A percentile compares a stretch with the other conserved stretches of the same genome.
These are phyloP conservation scores for Spilarctia lutea DNA, from an alignment of 2,888 invertebrate species.

Conservation along the genomic window DNA sequence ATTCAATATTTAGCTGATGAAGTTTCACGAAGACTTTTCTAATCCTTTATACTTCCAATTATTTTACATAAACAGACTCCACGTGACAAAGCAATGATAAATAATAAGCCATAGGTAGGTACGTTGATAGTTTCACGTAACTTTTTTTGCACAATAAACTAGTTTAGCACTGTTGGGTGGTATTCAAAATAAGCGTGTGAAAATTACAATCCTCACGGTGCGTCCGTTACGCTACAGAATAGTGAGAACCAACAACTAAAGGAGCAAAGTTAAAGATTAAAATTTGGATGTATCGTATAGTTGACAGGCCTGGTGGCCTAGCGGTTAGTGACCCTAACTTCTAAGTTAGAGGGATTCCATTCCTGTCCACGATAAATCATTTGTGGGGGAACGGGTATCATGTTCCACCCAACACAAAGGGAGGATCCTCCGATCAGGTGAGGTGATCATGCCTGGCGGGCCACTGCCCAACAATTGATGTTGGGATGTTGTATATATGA, in stretches of 20 bases:
- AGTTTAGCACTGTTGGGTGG: constrained; percentile 1
- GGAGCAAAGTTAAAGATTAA: neutral
- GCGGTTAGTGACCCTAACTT: too few relatives aligned
- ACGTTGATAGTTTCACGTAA: constrained; percentile 3
- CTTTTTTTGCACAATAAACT: neutral
- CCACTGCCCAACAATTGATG: too few relatives aligned
- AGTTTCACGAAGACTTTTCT: too few relatives aligned
- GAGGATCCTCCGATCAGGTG: too few relatives aligned
- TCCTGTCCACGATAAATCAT: too few relatives aligned
- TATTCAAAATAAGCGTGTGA: constrained; percentile 3
- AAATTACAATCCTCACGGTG: neutral
- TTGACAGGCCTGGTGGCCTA: neutral
- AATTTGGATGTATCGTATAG: neutral
- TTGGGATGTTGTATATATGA: too few relatives aligned
- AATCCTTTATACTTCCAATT: neutral
- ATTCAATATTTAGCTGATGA: too few relatives aligned
- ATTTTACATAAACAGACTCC: neutral
- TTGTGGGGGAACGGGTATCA: too few relatives aligned
- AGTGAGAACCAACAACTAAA: neutral
- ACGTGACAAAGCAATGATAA: neutral
- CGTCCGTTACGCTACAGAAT: constrained; percentile 1
- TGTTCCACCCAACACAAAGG: too few relatives aligned
- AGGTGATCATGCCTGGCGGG: too few relatives aligned
- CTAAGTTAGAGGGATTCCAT: too few relatives aligned
- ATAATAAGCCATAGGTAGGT: neutral